Conservation (phyloP, 1,140 invertebrate genomes). For the Caenorhabditis brenneri region DNA sequence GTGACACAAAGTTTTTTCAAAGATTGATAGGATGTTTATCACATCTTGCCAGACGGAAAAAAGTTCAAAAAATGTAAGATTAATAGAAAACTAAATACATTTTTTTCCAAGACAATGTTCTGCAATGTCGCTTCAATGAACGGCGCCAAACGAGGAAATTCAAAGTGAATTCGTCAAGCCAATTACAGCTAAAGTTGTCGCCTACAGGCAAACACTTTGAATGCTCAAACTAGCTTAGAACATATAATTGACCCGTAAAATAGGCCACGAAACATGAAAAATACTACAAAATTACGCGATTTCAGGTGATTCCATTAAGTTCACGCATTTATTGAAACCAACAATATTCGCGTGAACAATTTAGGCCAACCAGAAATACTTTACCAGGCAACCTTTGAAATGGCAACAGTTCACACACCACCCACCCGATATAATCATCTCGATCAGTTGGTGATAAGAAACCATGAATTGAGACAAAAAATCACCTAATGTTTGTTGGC, state of each 20-base stretch:
- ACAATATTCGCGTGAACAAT: not conserved
- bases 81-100: no score
- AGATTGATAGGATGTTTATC: conserved; percentile 17
- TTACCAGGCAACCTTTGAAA: not conserved
- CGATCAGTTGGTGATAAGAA: not conserved
- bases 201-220: no score
- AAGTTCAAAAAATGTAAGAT: no score
- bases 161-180: no score
- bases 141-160: not conserved
- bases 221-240: no score
- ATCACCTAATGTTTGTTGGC: conserved; percentile 32
- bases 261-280: no score
- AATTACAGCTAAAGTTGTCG: no score
- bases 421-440: conserved; percentile 27
- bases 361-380: not conserved
- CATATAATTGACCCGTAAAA: no score
- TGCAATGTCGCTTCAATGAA: not conserved
- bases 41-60: not conserved
- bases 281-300: no score
- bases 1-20: conserved; percentile 3
- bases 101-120: not conserved
- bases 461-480: conserved; percentile 35
- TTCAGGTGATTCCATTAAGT: not conserved
- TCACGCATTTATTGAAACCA: not conserved
- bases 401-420: conserved; percentile 36